Evolutionary conservation across 2,888 invertebrate species (phyloP).

Genomic region (Eubasilissa splendida): DNA sequence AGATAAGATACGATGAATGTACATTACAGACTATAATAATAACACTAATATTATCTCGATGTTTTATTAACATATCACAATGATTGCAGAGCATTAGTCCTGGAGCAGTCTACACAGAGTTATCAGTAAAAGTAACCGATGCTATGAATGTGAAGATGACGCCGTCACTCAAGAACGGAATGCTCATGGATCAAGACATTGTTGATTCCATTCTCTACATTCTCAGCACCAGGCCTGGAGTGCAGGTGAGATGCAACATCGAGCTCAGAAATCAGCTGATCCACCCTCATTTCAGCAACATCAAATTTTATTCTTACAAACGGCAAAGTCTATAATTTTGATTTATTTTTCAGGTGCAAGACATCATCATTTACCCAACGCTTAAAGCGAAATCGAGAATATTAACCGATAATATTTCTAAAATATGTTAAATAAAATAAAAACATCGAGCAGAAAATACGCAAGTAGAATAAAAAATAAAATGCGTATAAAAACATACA

Average conservation of each 20-base stretch:
- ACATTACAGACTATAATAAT: too few species aligned
- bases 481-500: neutral
- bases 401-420: too few species aligned
- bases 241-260: slow-evolving; percentile 66
- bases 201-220: slow-evolving; percentile 71
- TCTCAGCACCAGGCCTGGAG: slow-evolving; percentile 70
- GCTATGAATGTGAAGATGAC: slow-evolving; percentile 3
- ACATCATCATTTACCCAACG: slow-evolving; percentile 24
- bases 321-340: neutral
- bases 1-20: too few species aligned
- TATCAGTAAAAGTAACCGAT: slow-evolving; percentile 61
- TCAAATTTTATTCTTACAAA: neutral
- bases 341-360: slow-evolving; percentile 39
- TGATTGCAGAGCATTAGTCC: slow-evolving; percentile 69
- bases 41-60: too few species aligned
- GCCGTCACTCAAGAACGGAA: neutral
- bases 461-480: neutral
- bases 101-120: slow-evolving; percentile 70
- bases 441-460: too few species aligned
- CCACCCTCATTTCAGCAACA: neutral
- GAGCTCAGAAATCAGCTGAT: neutral
- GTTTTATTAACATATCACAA: too few species aligned
- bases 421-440: too few species aligned
- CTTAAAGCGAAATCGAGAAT: neutral
- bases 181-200: slow-evolving; percentile 65